phyloP scores from a whole-genome alignment of 2,888 invertebrate genomes.

The Poecilobothrus nobilitatus region DNA sequence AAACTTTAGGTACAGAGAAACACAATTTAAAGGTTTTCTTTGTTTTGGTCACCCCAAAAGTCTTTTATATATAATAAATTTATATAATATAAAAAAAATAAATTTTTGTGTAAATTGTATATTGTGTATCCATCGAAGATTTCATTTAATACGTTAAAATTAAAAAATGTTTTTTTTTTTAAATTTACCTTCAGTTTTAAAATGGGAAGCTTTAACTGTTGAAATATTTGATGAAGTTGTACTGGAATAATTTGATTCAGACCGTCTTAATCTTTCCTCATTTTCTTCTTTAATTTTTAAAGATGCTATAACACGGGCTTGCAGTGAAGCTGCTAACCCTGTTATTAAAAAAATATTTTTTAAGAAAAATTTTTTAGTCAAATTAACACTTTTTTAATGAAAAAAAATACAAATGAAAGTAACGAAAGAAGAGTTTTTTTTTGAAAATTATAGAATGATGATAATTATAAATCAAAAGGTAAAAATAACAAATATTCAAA shows the following conservation, averaged over 20 bases:
- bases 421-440: background rate
- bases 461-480: background rate
- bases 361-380: background rate
- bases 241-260: constrained; percentile 32
- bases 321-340: constrained; percentile 75
- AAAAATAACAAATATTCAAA: background rate
- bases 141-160: too few relatives aligned
- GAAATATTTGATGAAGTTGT: constrained; percentile 9
- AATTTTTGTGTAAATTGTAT: too few relatives aligned
- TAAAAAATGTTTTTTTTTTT: too few relatives aligned
- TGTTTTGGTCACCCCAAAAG: too few relatives aligned
- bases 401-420: background rate
- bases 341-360: constrained; percentile 2
- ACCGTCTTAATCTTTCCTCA: constrained; percentile 40
- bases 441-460: background rate
- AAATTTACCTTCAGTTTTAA: constrained; percentile 25
- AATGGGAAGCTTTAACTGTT: constrained; percentile 21
- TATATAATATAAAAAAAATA: too few relatives aligned
- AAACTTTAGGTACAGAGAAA: too few relatives aligned
- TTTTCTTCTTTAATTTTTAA: constrained; percentile 51
- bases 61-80: too few relatives aligned
- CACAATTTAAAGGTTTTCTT: too few relatives aligned
- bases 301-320: constrained; percentile 64
- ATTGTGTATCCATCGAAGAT: too few relatives aligned
- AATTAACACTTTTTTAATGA: background rate